A percentile compares a stretch with the other conserved stretches of the same genome.
These are phyloP conservation scores for Procambarus clarkii DNA, from an alignment of 1,140 invertebrate genomes.

Conservation along the genomic window DNA sequence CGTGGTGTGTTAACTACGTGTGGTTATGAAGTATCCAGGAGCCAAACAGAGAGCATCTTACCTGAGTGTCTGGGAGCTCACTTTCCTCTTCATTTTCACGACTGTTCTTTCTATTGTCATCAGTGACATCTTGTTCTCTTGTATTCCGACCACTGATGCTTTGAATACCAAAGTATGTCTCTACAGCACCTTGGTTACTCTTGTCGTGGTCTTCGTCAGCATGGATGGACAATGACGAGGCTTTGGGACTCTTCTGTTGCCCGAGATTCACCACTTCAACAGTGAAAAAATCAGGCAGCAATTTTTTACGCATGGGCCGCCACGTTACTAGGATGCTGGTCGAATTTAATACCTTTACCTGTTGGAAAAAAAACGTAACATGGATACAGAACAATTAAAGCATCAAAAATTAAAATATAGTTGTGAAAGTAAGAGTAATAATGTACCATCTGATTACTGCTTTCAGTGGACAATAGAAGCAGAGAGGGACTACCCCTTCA, in stretches of 20 bases:
- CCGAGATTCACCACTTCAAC: slow-evolving; percentile 24
- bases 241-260: neutral
- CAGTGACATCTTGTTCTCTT: neutral
- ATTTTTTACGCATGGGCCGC: slow-evolving; percentile 10
- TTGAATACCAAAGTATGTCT: neutral
- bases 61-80: too few relatives aligned
- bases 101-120: neutral
- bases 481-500: too few relatives aligned
- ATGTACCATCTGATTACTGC: too few relatives aligned
- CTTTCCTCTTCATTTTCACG: neutral
- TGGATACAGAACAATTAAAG: neutral
- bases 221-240: neutral
- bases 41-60: too few relatives aligned
- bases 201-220: neutral
- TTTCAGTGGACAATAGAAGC: too few relatives aligned
- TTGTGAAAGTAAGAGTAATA: too few relatives aligned
- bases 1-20: too few relatives aligned
- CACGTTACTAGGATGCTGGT: slow-evolving; percentile 47
- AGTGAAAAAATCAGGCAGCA: slow-evolving; percentile 43
- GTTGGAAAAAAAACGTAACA: neutral
- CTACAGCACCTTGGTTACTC: neutral
- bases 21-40: too few relatives aligned
- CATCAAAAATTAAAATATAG: too few relatives aligned
- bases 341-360: slow-evolving; percentile 42
- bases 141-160: neutral